Evolutionary conservation across 2,888 invertebrate genomes (phyloP), one percentile per base, ranked within the genome.

Genomic region (Yponomeuta malinellus): DNA sequence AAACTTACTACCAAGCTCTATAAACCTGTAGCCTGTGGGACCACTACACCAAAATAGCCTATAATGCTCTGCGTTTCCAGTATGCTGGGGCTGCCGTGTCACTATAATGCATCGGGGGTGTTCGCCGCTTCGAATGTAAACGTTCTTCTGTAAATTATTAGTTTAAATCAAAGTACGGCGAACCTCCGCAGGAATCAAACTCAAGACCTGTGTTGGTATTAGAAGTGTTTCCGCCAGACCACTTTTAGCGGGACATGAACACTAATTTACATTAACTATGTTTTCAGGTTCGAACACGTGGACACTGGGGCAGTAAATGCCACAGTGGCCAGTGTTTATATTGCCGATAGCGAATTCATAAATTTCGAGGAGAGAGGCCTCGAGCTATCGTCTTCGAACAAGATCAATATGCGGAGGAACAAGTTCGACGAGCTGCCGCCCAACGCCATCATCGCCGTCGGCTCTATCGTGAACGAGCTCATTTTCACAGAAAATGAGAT

Each of bases 321-420:
- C 63, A 94, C 94, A 2, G 94, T 94, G 4, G 95, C 94, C 6
- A 92, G 90, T 6, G 93, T 94, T 6, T 88, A 89, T 43, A 93
- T 96, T 71, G 83, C 89, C 73, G 92, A 94, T 79, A 95, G 94
- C 82, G 92, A 93, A 76, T 95, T 96, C 76, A 88, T 65, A 33
- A 23, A 92, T 71, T 87, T 84, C 68, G 89, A 90, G 71, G 86
- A 91, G 10, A 89, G 88, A 71, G 94, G 95, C n/a, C 93, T 96
- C 71, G 90, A 92, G 37, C 83, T 96, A n/a, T 91, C 93, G 63
- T 93, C 94, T 10, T 95, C 95, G 94, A 95, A 94, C 78, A 93
- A 87, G 76, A 88, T 96, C 48, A 83, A 85, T 68, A 93, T 96
- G 77, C 93, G 94, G 75, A 89, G 93, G 76, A 96, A 96, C 80